Evolutionary conservation across 92 coral and sea anemone genomes (phyloP), one percentile per base, ranked within the genome.

Genomic region (Porites evermanni): DNA sequence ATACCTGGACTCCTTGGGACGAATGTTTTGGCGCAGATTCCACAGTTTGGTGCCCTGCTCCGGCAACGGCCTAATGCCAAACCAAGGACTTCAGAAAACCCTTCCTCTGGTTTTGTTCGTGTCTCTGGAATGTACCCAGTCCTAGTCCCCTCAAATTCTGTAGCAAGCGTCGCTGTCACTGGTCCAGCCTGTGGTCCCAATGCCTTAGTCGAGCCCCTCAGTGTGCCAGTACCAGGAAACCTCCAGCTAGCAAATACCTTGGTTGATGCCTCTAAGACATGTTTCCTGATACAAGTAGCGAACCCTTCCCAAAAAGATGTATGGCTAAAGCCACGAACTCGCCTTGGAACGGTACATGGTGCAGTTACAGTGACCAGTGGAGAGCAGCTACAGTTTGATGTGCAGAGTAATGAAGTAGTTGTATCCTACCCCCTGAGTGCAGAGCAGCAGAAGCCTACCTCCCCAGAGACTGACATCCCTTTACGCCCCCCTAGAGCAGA

Each of bases 171-270:
- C 8, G 70, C 83, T 52, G 93, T 91, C 7, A 84, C 92, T 44
- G 93, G 90, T 67, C 88, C 91, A 44, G 77, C 91, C 70, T 91
- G 88, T 78, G 92, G 92, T 67, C 67, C 92, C 2, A 54, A 75
- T 74, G 90, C 90, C 29, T 26, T 89, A 53, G 85, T 89, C 7
- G 94, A 89, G 61, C 92, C 87, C 58, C 90, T 89, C 63, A 75
- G 74, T 38, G 86, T 79, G 19, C 89, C 89, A 16, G 50, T 83
- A 64, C 81, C 78, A 74, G 92, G 94, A 89, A 84, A 80, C 67
- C 77, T 91, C 58, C 84, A 75, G 29, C 90, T 91, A 81, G 90
- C 94, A 70, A 85, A 75, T 58, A 91, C 94, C 69, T 88, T 91
- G 47, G 92, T 91, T 52, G 74, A 91, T 26, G 82, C 91, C 7